These are phyloP conservation scores for Drosophila pruinosa DNA, from an alignment of 1,140 invertebrate genomes.

Conservation along the genomic window DNA sequence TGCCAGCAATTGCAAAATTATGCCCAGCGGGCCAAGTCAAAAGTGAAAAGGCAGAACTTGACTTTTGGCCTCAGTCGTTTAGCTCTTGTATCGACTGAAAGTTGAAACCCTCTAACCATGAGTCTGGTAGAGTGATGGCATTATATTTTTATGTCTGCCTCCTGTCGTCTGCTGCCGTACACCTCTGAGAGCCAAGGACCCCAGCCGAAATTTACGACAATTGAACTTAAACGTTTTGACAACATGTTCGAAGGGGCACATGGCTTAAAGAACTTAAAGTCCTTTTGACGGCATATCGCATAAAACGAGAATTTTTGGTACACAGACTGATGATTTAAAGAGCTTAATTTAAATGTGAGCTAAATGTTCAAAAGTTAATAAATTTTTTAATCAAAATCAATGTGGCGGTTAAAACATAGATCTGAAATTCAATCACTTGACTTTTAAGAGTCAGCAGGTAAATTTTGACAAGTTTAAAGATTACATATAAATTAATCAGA, in stretches of 20 bases:
- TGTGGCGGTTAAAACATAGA: too few species aligned
- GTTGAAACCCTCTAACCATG: background rate
- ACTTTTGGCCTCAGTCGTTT: slow-evolving; percentile 62
- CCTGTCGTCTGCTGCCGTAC: slow-evolving; percentile 30
- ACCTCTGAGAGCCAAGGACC: slow-evolving; percentile 21
- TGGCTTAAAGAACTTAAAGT: background rate
- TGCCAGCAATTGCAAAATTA: slow-evolving; percentile 73
- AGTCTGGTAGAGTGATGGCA: slow-evolving; percentile 9
- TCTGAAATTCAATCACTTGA: too few species aligned
- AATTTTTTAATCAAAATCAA: too few species aligned
- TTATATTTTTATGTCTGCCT: slow-evolving; percentile 60
- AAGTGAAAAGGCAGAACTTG: slow-evolving; percentile 55
- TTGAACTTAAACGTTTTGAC: slow-evolving; percentile 65
- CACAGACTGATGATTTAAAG: background rate
- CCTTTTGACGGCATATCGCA: background rate
- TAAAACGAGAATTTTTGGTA: background rate
- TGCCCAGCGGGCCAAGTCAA: slow-evolving; percentile 55
- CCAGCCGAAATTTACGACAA: slow-evolving; percentile 60
- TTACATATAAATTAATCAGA: too few species aligned
- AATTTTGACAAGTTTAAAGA: too few species aligned
- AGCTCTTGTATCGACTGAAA: slow-evolving; percentile 21
- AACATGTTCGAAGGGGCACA: background rate
- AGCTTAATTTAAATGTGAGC: background rate
- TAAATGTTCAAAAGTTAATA: too few species aligned
- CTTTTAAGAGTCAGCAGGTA: too few species aligned